Percentiles rank a stretch among this genome's conserved stretches.
Conservation (phyloP, 1,140 invertebrate species). For the Solenopsis invicta region DNA sequence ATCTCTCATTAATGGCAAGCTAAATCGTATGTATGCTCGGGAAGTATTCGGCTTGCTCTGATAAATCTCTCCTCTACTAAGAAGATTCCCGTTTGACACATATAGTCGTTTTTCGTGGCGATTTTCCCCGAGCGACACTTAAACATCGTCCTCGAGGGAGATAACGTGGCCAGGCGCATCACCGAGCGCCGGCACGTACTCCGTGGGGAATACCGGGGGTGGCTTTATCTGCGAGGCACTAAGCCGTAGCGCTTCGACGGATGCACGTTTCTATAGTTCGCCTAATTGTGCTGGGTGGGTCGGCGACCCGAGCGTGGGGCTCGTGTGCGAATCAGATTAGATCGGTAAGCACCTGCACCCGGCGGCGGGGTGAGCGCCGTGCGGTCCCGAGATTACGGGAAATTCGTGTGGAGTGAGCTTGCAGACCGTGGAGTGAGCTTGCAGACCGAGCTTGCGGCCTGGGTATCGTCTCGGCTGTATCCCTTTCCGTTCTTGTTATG, state of each 20-base stretch:
- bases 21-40: neutral
- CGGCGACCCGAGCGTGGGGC: constrained; percentile 61
- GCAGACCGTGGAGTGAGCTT: constrained; percentile 50
- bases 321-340: constrained; percentile 79
- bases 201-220: neutral
- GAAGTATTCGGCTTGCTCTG: neutral
- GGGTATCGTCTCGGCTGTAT: constrained; percentile 9
- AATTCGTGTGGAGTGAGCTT: constrained; percentile 66
- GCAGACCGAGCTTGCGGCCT: neutral
- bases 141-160: neutral
- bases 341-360: constrained; percentile 69
- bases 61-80: neutral
- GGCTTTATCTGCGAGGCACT: constrained; percentile 15
- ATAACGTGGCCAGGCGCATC: neutral
- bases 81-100: neutral
- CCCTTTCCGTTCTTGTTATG: constrained; percentile 39
- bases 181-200: neutral
- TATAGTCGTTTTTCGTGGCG: neutral
- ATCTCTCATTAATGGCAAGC: constrained; percentile 1
- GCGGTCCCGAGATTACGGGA: constrained; percentile 64
- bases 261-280: constrained; percentile 52
- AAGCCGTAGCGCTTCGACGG: constrained; percentile 32
- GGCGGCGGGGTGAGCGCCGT: constrained; percentile 50
- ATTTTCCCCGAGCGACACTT: neutral
- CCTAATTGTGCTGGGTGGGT: constrained; percentile 67